Evolutionary conservation across 1,140 invertebrate species (phyloP).

Genomic region (Microplitis mediator): DNA sequence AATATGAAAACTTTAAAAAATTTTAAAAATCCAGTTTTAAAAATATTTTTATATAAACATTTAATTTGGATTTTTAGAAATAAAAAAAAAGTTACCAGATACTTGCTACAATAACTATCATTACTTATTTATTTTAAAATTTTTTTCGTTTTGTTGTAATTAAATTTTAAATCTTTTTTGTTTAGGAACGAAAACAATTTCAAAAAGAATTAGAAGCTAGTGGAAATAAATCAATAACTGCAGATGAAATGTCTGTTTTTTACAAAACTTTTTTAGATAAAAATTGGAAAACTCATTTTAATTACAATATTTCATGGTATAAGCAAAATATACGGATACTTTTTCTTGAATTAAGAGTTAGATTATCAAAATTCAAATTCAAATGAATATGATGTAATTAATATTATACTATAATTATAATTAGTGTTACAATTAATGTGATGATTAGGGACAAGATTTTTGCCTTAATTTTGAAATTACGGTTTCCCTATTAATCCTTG

Average conservation of each 20-base stretch:
- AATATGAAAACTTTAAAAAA: too few species aligned
- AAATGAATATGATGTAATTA: slow-evolving; percentile 33
- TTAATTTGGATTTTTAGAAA: too few species aligned
- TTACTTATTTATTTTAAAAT: background rate
- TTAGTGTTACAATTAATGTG: too few species aligned
- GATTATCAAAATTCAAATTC: slow-evolving; percentile 60
- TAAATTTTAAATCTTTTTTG: slow-evolving; percentile 27
- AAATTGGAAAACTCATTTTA: slow-evolving; percentile 73
- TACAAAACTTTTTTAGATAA: slow-evolving; percentile 82
- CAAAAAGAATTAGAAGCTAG: slow-evolving; percentile 60
- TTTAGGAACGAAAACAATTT: slow-evolving; percentile 73
- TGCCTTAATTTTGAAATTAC: too few species aligned
- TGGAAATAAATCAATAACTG: slow-evolving; percentile 65
- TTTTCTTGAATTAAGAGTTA: slow-evolving; percentile 66
- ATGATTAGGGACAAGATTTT: too few species aligned
- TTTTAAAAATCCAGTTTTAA: too few species aligned
- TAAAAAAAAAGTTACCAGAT: too few species aligned
- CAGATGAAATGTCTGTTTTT: slow-evolving; percentile 86
- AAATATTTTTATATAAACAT: too few species aligned
- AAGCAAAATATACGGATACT: slow-evolving; percentile 72
- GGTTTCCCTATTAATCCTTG: too few species aligned
- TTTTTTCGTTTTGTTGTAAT: background rate
- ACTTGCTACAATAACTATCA: background rate
- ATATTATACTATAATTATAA: too few species aligned
- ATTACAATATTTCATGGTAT: slow-evolving; percentile 79